These are phyloP conservation scores for Sinella curviseta DNA, from an alignment of 1,140 invertebrate genomes.

Conservation along the genomic window DNA sequence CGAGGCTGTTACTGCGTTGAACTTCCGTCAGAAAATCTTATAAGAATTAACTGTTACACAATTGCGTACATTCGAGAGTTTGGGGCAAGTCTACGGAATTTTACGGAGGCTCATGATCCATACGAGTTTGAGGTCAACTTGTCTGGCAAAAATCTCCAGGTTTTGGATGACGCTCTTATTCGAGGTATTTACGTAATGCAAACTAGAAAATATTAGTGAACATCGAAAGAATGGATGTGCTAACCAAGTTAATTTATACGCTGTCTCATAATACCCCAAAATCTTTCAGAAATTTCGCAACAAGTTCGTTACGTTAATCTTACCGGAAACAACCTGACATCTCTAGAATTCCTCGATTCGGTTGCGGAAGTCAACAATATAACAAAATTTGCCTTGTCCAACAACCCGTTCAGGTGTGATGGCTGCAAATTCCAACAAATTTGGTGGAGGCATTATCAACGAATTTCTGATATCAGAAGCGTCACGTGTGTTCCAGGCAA, in stretches of 20 bases:
- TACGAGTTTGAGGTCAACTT: conserved; percentile 23
- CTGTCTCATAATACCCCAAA: neutral
- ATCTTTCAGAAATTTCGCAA: conserved; percentile 34
- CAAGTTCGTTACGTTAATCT: conserved; percentile 35
- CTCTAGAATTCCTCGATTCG: conserved; percentile 17
- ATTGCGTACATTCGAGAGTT: neutral
- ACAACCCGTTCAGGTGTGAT: conserved; percentile 42
- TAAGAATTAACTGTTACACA: neutral
- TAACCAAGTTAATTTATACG: neutral
- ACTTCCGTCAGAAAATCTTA: conserved; percentile 35
- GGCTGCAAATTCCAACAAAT: conserved; percentile 44
- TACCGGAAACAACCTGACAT: conserved; percentile 25
- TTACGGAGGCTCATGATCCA: conserved; percentile 15
- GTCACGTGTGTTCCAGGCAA: conserved; percentile 33
- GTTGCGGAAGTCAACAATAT: conserved; percentile 32
- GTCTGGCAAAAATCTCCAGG: neutral
- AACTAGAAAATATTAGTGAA: too few relatives aligned
- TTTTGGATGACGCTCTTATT: neutral
- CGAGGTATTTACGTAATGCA: neutral
- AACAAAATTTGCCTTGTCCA: conserved; percentile 40
- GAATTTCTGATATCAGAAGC: conserved; percentile 34
- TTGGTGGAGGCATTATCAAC: conserved; percentile 32
- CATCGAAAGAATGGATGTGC: neutral
- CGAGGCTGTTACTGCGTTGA: conserved; percentile 37
- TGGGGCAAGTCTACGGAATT: neutral